These are phyloP conservation scores for Sialia sialis DNA, from an alignment of 2,113 vertebrate species.

Conservation along the genomic window DNA sequence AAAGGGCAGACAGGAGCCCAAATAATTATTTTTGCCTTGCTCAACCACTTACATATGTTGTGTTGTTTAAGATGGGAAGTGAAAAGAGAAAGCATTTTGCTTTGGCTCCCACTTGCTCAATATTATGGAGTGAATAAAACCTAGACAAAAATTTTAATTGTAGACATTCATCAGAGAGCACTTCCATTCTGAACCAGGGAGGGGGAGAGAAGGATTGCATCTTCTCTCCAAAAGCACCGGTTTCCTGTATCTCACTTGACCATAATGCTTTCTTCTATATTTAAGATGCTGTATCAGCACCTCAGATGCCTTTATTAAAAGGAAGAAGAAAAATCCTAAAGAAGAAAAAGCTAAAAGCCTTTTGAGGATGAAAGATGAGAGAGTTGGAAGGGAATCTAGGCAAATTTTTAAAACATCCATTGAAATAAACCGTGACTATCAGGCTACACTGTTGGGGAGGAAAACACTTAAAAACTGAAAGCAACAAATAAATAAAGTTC, in stretches of 20 bases:
- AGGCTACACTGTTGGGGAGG: conserved; percentile 10
- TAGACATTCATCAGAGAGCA: not conserved
- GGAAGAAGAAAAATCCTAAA: conserved; percentile 31
- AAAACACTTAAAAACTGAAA: conserved; percentile 41
- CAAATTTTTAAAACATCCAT: conserved; percentile 29
- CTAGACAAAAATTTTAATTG: conserved; percentile 20
- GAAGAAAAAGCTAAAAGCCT: not conserved
- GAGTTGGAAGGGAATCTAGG: conserved; percentile 47
- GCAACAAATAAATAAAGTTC: conserved; percentile 29
- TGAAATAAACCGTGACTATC: conserved; percentile 27
- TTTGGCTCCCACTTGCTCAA: not conserved
- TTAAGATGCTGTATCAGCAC: conserved; percentile 36
- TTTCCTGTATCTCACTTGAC: conserved; percentile 12
- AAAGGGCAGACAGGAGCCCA: not conserved
- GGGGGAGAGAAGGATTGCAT: not conserved
- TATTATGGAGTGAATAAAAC: not conserved
- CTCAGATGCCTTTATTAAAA: conserved; percentile 8
- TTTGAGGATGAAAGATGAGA: conserved; percentile 30
- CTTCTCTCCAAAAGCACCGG: not conserved
- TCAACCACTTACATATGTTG: not conserved
- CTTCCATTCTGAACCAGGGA: not conserved
- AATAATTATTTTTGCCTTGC: not conserved
- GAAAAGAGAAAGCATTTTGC: not conserved
- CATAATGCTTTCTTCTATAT: not conserved
- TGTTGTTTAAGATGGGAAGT: not conserved